Percentiles rank a stretch among this genome's conserved stretches.
Conservation (phyloP, 2,797 vertebrate genomes). For the Rhinella marina region DNA sequence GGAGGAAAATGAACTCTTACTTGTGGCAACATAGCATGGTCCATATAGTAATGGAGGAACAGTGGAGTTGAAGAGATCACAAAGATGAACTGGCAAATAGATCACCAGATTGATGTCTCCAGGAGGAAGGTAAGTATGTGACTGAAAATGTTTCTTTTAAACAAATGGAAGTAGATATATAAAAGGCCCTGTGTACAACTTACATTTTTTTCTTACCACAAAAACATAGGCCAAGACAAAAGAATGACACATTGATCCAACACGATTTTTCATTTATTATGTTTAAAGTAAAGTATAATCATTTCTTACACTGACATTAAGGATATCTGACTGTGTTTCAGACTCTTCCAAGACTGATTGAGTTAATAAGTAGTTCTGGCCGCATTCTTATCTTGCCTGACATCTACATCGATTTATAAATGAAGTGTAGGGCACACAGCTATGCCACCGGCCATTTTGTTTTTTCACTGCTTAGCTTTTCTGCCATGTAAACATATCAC, state of each 20-base stretch:
- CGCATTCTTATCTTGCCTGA: slow-evolving; percentile 56
- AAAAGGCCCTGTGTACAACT: neutral
- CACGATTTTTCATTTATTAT: slow-evolving; percentile 37
- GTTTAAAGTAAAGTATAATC: slow-evolving; percentile 24
- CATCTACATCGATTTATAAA: slow-evolving; percentile 40
- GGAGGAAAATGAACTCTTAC: too few relatives aligned
- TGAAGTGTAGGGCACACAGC: slow-evolving; percentile 9
- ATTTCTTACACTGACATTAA: slow-evolving; percentile 42
- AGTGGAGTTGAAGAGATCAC: too few relatives aligned
- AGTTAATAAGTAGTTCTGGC: slow-evolving; percentile 53
- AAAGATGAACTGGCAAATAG: too few relatives aligned
- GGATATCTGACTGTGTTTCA: slow-evolving; percentile 24
- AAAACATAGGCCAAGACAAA: neutral
- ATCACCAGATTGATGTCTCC: too few relatives aligned
- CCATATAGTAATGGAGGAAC: too few relatives aligned
- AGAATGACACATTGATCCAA: neutral
- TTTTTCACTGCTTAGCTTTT: slow-evolving; percentile 2
- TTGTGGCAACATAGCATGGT: too few relatives aligned
- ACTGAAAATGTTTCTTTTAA: too few relatives aligned
- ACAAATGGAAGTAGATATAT: neutral
- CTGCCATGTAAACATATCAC: slow-evolving; percentile 31
- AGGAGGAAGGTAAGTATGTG: too few relatives aligned
- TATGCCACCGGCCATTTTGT: slow-evolving; percentile 54
- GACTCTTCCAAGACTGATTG: slow-evolving; percentile 52
- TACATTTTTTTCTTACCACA: neutral